A percentile compares a stretch with the other conserved stretches of the same genome.
These are phyloP conservation scores for Vesta saturnalis DNA, from an alignment of 2,888 invertebrate species.

Conservation along the genomic window DNA sequence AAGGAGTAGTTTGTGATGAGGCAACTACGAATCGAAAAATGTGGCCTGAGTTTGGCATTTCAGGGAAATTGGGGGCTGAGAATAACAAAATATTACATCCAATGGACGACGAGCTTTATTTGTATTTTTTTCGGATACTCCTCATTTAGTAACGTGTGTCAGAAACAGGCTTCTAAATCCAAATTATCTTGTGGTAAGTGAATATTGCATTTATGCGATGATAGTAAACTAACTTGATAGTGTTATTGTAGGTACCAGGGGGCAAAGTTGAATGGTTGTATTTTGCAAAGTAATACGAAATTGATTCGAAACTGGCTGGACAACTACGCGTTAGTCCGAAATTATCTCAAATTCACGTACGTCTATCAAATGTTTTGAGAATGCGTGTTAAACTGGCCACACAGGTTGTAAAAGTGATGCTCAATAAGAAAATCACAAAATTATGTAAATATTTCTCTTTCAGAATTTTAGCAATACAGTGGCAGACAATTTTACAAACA, in stretches of 20 bases:
- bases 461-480: too few relatives aligned
- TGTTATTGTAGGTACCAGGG: constrained; percentile 6
- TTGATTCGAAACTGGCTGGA: background rate
- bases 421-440: too few relatives aligned
- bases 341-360: background rate
- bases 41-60: constrained; percentile 38
- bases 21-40: constrained; percentile 39
- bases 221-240: constrained; percentile 1
- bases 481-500: too few relatives aligned
- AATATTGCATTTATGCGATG: too few relatives aligned
- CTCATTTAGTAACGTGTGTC: constrained; percentile 29
- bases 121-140: constrained; percentile 39
- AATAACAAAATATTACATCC: constrained; percentile 28
- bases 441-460: too few relatives aligned
- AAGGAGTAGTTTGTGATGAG: constrained; percentile 39
- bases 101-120: constrained; percentile 21
- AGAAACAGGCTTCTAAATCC: constrained; percentile 13
- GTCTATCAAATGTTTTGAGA: background rate
- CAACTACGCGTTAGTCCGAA: background rate
- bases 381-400: constrained; percentile 14
- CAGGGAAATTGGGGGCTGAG: constrained; percentile 5
- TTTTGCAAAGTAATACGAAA: constrained; percentile 2
- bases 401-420: too few relatives aligned
- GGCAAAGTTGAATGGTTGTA: constrained; percentile 9
- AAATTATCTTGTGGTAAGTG: constrained; percentile 12